These are phyloP conservation scores for Actinemys pallida DNA, from an alignment of 2,113 vertebrate species.

Conservation along the genomic window DNA sequence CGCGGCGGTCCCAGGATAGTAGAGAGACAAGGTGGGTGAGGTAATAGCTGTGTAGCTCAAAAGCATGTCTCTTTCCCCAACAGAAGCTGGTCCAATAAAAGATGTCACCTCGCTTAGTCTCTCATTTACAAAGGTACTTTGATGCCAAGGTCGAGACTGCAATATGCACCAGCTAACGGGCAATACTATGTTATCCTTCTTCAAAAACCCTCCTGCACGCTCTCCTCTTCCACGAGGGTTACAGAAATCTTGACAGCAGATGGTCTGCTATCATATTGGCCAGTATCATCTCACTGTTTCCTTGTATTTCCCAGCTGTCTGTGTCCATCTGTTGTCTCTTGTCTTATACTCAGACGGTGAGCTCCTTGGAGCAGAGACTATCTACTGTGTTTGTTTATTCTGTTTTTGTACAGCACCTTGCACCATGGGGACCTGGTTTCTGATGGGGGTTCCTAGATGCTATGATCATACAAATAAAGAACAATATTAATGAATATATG, in stretches of 20 bases:
- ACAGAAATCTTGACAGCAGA: background rate
- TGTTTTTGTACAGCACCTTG: background rate
- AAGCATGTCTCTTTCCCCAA: too few species aligned
- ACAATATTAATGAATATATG: too few species aligned
- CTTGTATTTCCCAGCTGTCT: background rate
- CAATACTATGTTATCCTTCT: background rate
- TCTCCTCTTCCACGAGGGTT: background rate
- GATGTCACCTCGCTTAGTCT: background rate
- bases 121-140: background rate
- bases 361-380: background rate
- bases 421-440: background rate
- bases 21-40: background rate
- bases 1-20: background rate
- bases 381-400: background rate
- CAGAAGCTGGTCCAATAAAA: background rate
- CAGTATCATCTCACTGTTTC: background rate
- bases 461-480: background rate
- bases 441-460: background rate
- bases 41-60: too few species aligned
- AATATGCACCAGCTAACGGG: background rate
- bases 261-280: background rate
- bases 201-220: background rate
- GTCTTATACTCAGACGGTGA: background rate
- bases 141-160: background rate
- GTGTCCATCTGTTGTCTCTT: background rate